Evolutionary conservation across 2,113 vertebrate species (phyloP).

Genomic region (Campylorhamphus procurvoides): DNA sequence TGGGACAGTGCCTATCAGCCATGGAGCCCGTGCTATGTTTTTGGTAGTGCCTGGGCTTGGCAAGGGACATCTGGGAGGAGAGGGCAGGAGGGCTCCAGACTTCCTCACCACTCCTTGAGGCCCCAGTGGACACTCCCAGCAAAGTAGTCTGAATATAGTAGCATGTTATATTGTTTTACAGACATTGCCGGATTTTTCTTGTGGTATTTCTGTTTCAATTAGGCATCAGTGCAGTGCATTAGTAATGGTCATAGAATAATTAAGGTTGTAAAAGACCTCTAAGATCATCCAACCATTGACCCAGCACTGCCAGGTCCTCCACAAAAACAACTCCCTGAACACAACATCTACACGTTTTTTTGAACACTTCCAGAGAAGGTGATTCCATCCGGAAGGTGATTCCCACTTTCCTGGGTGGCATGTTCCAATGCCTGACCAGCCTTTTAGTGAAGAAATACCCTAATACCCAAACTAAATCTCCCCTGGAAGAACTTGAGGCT

Average conservation of each 20-base stretch:
- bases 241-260: background rate
- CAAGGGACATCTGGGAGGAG: background rate
- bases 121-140: accelerated
- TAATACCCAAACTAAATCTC: background rate
- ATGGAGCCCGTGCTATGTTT: accelerated
- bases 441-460: background rate
- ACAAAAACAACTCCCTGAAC: background rate
- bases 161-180: background rate
- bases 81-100: background rate
- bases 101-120: background rate
- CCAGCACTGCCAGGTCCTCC: background rate
- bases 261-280: background rate
- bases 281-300: background rate
- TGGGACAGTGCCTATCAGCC: background rate
- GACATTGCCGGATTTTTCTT: background rate
- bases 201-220: background rate
- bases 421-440: background rate
- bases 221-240: accelerated
- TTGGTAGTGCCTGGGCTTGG: background rate
- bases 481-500: background rate
- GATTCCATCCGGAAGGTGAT: background rate
- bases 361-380: background rate
- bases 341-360: background rate
- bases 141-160: background rate
- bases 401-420: background rate